phyloP scores from a whole-genome alignment of 2,888 invertebrate species.

The Zonitis immaculata region DNA sequence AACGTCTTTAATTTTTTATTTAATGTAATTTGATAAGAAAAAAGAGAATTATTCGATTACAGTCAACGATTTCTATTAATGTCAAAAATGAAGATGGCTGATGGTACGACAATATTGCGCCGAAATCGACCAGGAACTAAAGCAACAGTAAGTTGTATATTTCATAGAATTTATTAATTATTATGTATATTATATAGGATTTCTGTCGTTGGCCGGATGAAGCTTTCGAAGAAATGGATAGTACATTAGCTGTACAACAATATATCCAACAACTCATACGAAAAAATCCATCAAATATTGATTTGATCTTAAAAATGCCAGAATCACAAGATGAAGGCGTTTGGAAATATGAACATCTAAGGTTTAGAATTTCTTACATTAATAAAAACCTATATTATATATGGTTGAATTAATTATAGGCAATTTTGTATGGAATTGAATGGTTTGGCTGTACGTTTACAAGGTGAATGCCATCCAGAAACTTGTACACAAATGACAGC shows the following conservation, averaged over 20 bases:
- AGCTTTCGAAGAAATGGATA: slow-evolving; percentile 99
- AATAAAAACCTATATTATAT: too few relatives aligned
- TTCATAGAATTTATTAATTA: background rate
- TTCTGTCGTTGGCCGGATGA: slow-evolving; percentile 98
- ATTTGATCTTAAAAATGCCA: slow-evolving; percentile 91
- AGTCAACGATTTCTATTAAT: slow-evolving; percentile 10
- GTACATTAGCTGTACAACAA: slow-evolving; percentile 96
- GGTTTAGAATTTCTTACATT: too few relatives aligned
- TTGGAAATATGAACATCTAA: slow-evolving; percentile 99
- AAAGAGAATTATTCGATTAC: background rate
- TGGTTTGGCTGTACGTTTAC: slow-evolving; percentile 93
- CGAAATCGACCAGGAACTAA: slow-evolving; percentile 90
- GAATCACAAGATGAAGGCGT: slow-evolving; percentile 98
- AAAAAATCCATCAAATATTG: slow-evolving; percentile 88
- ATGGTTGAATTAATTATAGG: slow-evolving; percentile 58
- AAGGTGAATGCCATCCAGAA: slow-evolving; percentile 94
- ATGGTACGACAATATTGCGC: slow-evolving; percentile 74
- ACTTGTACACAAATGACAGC: slow-evolving; percentile 99
- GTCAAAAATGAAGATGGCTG: slow-evolving; percentile 75
- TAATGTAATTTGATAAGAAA: background rate
- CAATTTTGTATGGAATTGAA: slow-evolving; percentile 99
- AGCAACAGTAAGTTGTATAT: slow-evolving; percentile 61
- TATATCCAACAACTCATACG: slow-evolving; percentile 97
- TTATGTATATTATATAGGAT: slow-evolving; percentile 59
- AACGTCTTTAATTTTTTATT: background rate